These are phyloP conservation scores for Pecten maximus DNA, from an alignment of 2,888 invertebrate species.

Conservation along the genomic window DNA sequence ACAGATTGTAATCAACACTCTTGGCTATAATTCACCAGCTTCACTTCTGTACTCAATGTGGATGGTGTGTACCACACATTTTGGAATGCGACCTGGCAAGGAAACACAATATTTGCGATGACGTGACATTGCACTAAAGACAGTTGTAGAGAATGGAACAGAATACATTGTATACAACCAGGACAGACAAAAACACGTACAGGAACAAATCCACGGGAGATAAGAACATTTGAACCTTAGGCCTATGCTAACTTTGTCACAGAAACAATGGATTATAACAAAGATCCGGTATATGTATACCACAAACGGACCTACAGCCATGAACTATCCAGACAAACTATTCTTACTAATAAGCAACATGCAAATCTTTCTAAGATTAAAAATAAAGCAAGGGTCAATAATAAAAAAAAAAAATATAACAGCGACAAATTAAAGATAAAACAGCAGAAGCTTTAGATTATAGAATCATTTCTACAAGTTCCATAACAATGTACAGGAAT, in stretches of 20 bases:
- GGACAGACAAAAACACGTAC: conserved; percentile 47
- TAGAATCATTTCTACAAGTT: no score
- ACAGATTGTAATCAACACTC: background rate
- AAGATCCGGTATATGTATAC: background rate
- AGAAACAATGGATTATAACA: conserved; percentile 25
- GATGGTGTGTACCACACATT: conserved; percentile 33
- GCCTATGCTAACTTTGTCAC: no score
- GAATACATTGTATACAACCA: conserved; percentile 11
- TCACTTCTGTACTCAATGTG: conserved; percentile 31
- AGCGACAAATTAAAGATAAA: no score
- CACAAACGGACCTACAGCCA: background rate
- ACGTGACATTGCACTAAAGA: conserved; percentile 27
- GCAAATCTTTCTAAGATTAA: no score
- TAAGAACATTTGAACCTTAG: no score
- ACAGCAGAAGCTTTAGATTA: no score
- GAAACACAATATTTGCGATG: conserved; percentile 40
- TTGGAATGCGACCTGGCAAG: conserved; percentile 42
- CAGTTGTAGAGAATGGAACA: conserved; percentile 36
- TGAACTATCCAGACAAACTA: background rate
- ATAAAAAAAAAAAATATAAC: no score
- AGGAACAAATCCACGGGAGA: conserved; percentile 37
- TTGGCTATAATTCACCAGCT: background rate
- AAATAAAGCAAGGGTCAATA: no score
- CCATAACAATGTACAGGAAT: no score
- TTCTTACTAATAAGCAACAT: background rate